Conservation (phyloP, 2,888 invertebrate species). For the Camponotus fellah region DNA sequence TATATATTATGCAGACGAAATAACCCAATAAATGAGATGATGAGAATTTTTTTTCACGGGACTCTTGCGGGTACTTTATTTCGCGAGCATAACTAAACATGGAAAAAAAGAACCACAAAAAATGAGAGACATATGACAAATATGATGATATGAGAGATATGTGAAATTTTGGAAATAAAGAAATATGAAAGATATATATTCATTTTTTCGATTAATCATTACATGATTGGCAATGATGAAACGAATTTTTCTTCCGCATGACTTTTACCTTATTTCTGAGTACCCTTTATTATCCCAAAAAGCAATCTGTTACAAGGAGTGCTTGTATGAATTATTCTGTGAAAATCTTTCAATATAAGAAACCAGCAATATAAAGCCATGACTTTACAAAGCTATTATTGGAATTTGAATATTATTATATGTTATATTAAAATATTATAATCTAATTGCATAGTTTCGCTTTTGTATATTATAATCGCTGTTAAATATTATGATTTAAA, state of each 20-base stretch:
- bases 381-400: neutral
- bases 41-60: slow-evolving; percentile 8
- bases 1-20: neutral
- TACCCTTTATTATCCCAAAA: slow-evolving; percentile 20
- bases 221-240: slow-evolving; percentile 30
- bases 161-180: neutral
- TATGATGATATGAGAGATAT: neutral
- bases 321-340: neutral
- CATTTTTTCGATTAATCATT: neutral
- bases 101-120: neutral
- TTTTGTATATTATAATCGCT: neutral
- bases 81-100: neutral
- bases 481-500: neutral
- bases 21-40: neutral
- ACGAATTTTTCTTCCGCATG: neutral
- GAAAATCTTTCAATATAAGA: neutral
- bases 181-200: slow-evolving; percentile 1
- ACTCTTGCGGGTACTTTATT: neutral
- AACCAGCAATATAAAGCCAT: neutral
- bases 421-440: neutral
- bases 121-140: neutral
- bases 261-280: slow-evolving; percentile 1
- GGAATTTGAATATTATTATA: neutral
- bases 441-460: neutral
- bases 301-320: slow-evolving; percentile 3